phyloP scores from a whole-genome alignment of 2,113 vertebrate genomes.

The Cricetomys ansorgei region DNA sequence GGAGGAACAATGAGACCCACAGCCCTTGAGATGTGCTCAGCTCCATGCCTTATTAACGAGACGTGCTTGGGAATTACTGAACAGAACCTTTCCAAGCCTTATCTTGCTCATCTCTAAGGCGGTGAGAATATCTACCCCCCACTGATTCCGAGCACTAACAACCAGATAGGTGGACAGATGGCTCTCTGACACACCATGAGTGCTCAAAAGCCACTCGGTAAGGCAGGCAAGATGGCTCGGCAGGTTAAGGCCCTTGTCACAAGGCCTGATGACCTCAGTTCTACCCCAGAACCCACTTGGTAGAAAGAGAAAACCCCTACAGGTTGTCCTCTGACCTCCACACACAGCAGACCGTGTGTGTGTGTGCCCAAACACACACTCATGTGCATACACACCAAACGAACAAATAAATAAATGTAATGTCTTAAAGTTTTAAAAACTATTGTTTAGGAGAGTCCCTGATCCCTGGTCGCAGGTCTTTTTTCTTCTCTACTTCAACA shows the following conservation, averaged over 20 bases:
- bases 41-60: not conserved
- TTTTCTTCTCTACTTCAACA: not conserved
- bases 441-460: not conserved
- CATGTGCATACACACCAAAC: not conserved
- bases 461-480: not conserved
- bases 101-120: not conserved
- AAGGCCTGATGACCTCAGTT: not conserved
- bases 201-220: not conserved
- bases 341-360: not conserved
- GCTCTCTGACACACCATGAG: not conserved
- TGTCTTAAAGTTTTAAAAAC: not conserved
- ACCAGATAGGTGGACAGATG: not conserved
- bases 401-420: not conserved
- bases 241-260: not conserved
- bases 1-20: not conserved
- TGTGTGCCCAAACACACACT: no score
- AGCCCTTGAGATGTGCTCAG: not conserved
- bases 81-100: not conserved
- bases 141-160: not conserved
- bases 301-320: not conserved
- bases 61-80: not conserved
- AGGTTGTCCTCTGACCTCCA: not conserved
- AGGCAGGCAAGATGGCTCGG: no score
- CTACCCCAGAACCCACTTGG: not conserved
- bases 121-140: not conserved